phyloP scores from a whole-genome alignment of 1,140 invertebrate genomes.

The Teleopsis dalmanni region DNA sequence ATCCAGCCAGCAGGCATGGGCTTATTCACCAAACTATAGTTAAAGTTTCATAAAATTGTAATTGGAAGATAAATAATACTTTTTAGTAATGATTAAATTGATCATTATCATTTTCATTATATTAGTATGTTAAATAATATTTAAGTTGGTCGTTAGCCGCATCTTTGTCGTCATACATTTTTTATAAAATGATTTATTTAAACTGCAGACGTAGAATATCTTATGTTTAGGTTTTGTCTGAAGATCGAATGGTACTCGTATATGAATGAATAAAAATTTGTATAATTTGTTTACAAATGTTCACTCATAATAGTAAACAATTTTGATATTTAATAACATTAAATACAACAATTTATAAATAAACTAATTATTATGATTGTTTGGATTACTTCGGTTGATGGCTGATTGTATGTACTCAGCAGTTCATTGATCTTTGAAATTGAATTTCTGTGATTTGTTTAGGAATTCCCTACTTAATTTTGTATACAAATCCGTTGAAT shows the following conservation, averaged over 20 bases:
- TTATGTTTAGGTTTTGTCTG: too few relatives aligned
- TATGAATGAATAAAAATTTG: constrained; percentile 5
- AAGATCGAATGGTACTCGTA: too few relatives aligned
- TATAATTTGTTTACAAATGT: constrained; percentile 39
- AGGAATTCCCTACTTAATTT: background rate
- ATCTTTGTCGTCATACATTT: too few relatives aligned
- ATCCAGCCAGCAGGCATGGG: background rate
- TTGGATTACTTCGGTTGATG: background rate
- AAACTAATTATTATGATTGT: background rate
- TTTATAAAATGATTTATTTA: too few relatives aligned
- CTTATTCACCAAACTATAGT: background rate
- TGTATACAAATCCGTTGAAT: background rate
- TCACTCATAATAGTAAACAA: constrained; percentile 42
- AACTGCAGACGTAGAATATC: too few relatives aligned
- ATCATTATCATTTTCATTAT: too few relatives aligned
- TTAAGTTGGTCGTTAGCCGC: too few relatives aligned
- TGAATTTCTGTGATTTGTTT: background rate
- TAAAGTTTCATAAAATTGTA: background rate
- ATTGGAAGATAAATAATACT: background rate
- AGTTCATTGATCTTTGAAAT: too few relatives aligned
- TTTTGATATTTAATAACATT: constrained; percentile 44
- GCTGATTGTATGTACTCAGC: background rate
- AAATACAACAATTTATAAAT: constrained; percentile 13
- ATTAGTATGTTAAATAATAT: too few relatives aligned
- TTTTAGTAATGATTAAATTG: background rate